Evolutionary conservation across 2,113 vertebrate species (phyloP).

Genomic region (Hipposideros armiger): DNA sequence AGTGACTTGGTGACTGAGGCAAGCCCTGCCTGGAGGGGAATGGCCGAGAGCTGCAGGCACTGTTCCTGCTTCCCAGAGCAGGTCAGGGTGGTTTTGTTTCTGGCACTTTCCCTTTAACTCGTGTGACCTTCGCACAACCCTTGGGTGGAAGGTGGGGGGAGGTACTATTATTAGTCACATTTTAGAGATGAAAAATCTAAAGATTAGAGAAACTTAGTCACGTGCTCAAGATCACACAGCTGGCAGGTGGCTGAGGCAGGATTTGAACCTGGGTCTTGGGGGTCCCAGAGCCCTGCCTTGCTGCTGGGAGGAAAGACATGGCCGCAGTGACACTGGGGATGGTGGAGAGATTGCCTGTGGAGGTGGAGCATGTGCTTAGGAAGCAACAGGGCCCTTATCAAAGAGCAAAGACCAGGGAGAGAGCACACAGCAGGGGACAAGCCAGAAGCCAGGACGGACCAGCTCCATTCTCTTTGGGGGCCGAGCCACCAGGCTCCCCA

Average conservation of each 20-base stretch:
- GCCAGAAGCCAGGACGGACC: neutral
- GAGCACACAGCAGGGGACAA: neutral
- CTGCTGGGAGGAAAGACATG: neutral
- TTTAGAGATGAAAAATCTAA: neutral
- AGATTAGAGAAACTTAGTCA: neutral
- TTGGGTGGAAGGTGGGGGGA: neutral
- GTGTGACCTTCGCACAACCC: neutral
- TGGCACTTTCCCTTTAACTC: neutral
- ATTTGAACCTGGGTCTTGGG: neutral
- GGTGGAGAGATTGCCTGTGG: neutral
- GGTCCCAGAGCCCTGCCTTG: neutral
- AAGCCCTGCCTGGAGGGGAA: neutral
- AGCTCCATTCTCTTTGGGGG: neutral
- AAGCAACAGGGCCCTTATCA: neutral
- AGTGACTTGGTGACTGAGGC: neutral
- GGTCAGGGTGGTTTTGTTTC: accelerated
- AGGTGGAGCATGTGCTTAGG: neutral
- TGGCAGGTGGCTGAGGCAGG: neutral
- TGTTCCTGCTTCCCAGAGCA: neutral
- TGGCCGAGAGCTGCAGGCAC: neutral
- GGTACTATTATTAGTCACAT: neutral
- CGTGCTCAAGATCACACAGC: neutral
- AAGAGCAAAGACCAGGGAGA: neutral
- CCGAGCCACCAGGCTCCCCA: accelerated
- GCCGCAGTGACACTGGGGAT: accelerated